Base-by-base conservation (phyloP, 2,113 vertebrate genomes). In the Penelope pileata region DNA sequence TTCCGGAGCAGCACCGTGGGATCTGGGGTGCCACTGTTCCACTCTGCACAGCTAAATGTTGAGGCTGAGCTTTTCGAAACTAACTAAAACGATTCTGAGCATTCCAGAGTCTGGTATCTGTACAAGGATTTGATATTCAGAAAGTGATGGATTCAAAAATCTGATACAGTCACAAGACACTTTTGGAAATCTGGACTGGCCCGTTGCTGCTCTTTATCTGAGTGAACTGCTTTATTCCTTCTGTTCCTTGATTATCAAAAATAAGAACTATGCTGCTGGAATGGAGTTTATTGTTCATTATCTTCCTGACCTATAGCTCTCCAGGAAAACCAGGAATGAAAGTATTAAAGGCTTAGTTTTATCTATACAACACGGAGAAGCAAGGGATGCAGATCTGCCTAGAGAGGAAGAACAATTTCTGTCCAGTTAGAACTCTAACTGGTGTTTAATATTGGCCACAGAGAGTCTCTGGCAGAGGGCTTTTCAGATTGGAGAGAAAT, bases 261-360 rank as follows among this genome's bases (percentile, higher is more conserved):
- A 53, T 72, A 89, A 78, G 92, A 91, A 50, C 79, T 42, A 9
- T 73, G 53, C 59, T 54, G 29, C 59, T 74, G 63, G 17, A 70
- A 78, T 30, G 27, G 58, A 38, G 22, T 73, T 87, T 80, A 74
- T 59, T 63, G 42, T 45, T 75, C 58, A 5, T 63, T 85, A 54
- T 86, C 86, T 82, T 89, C 48, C 66, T 95, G 72, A 90, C 80
- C 47, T 91, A 21, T 7, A 93, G 38, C 40, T 74, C 83, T 90
- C 81, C 75, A 88, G 77, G 47, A 92, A 86, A 88, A 93, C 67
- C 66, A 83, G 82, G 89, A 95, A 75, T 84, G 32, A 45, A 73
- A 79, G 68, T 47, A 83, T 95, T 93, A 87, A 92, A 66, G 76
- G 77, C 66, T 94, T 91, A 79, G 92, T 94, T 92, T 94, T 86